Evolutionary conservation across 2,113 vertebrate genomes (phyloP).

Genomic region (Isurus oxyrinchus): DNA sequence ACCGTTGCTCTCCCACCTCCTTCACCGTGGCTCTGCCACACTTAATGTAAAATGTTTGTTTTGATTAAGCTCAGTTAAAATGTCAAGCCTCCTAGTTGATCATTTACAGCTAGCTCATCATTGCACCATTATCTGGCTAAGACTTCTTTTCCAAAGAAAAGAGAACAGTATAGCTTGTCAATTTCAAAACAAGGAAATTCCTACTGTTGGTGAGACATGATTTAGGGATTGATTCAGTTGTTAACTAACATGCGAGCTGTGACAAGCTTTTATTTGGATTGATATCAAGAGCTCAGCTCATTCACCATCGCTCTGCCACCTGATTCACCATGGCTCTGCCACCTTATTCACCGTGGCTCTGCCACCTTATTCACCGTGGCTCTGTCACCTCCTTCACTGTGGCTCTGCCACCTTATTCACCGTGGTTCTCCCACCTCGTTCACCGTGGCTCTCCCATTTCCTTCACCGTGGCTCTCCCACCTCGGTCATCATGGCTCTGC

Average conservation of each 20-base stretch:
- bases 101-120: background rate
- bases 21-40: no score
- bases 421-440: background rate
- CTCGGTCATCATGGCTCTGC: background rate
- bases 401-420: background rate
- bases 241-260: no score
- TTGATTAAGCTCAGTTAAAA: background rate
- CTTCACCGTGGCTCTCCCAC: background rate
- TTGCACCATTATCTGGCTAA: no score
- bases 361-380: background rate
- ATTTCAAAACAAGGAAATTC: no score
- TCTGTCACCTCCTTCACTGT: background rate
- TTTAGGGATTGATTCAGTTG: no score
- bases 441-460: background rate
- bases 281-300: no score
- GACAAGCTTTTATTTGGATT: no score
- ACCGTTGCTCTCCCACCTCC: no score
- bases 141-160: no score
- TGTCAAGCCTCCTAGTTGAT: background rate
- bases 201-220: no score
- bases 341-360: background rate
- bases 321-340: background rate
- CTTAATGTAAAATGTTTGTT: background rate
- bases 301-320: background rate
- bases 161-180: no score